A percentile compares a stretch with the other conserved stretches of the same genome.
These are phyloP conservation scores for Tetraodon nigroviridis DNA, from an alignment of 2,113 vertebrate species.

Conservation along the genomic window DNA sequence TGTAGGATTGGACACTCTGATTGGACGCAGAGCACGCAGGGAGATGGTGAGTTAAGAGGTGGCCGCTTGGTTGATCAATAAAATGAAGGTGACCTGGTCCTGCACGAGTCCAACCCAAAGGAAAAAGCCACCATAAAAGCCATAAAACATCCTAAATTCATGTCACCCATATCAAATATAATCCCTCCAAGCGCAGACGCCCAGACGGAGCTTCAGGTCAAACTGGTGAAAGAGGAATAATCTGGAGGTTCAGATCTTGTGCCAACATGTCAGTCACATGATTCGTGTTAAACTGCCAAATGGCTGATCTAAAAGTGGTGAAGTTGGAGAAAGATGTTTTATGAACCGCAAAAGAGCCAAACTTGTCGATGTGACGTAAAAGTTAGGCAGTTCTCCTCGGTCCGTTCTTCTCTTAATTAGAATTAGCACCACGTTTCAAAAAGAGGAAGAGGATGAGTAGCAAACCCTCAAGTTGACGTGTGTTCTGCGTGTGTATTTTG, in stretches of 20 bases:
- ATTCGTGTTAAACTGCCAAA: too few relatives aligned
- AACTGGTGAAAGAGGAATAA: slow-evolving; percentile 7
- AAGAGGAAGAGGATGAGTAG: too few relatives aligned
- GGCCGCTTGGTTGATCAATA: slow-evolving; percentile 18
- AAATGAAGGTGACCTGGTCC: slow-evolving; percentile 13
- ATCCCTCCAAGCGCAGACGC: not conserved
- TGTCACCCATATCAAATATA: not conserved
- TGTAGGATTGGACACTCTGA: too few relatives aligned
- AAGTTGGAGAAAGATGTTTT: too few relatives aligned
- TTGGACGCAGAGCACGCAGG: not conserved
- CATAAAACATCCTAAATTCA: not conserved
- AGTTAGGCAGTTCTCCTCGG: not conserved
- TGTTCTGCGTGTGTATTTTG: too few relatives aligned
- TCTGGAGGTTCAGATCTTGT: not conserved
- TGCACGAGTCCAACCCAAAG: not conserved
- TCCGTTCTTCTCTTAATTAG: not conserved
- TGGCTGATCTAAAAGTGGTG: too few relatives aligned
- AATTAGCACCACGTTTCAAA: too few relatives aligned
- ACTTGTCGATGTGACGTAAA: too few relatives aligned
- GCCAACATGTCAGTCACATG: not conserved
- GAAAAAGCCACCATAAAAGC: slow-evolving; percentile 3
- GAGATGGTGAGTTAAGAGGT: not conserved
- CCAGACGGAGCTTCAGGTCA: not conserved
- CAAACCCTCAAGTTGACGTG: too few relatives aligned
- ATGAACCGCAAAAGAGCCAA: too few relatives aligned